These are phyloP conservation scores for Trogon surrucura DNA, from an alignment of 2,113 vertebrate genomes.

Conservation along the genomic window DNA sequence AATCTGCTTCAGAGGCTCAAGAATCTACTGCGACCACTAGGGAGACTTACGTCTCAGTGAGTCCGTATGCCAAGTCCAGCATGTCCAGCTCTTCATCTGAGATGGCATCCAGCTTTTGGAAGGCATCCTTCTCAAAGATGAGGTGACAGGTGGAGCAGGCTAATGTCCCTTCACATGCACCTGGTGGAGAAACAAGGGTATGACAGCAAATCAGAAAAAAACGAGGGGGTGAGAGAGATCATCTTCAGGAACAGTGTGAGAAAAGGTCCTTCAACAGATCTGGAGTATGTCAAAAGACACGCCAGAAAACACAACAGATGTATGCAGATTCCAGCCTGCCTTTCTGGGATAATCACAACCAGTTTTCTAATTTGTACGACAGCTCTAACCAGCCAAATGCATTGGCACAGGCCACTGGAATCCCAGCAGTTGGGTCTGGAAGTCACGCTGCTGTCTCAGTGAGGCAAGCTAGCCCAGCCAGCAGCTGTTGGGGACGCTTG, in stretches of 20 bases:
- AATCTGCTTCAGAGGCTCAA: background rate
- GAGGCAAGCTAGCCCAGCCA: background rate
- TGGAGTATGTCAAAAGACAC: background rate
- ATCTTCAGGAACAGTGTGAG: background rate
- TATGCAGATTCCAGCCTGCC: background rate
- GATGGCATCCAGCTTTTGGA: slow-evolving; percentile 67
- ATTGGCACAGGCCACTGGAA: background rate
- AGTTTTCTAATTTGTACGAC: background rate
- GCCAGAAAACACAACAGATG: background rate
- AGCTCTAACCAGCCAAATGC: background rate
- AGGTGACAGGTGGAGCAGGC: slow-evolving; percentile 84
- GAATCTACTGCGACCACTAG: rapidly evolving
- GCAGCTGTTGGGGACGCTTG: background rate
- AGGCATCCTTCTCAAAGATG: slow-evolving; percentile 76
- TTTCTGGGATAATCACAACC: background rate
- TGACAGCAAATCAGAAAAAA: background rate
- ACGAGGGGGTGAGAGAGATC: background rate
- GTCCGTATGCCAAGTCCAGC: slow-evolving; percentile 80
- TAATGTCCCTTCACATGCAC: slow-evolving; percentile 79
- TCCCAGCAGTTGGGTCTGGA: background rate
- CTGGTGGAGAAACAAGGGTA: background rate
- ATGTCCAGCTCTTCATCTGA: slow-evolving; percentile 82
- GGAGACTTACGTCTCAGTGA: slow-evolving; percentile 75
- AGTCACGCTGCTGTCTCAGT: background rate
- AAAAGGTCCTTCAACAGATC: background rate